Evolutionary conservation across 1,140 invertebrate species (phyloP).

Genomic region (Microvelia longipes): DNA sequence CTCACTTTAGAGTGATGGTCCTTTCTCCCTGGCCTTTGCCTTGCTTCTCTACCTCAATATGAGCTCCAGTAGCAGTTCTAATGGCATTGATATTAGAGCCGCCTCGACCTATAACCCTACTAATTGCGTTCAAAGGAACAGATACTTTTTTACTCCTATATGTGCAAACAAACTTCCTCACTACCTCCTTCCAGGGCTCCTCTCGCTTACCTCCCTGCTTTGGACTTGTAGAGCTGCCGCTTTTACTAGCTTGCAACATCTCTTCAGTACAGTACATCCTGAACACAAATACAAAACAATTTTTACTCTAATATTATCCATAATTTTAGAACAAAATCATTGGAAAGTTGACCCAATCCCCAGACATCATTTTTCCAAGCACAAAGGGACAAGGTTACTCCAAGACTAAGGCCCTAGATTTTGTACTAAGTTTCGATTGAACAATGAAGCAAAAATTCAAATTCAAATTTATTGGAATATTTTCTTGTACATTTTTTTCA

Average conservation of each 20-base stretch:
- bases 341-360: no score
- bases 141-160: constrained; percentile 62
- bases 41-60: constrained; percentile 96
- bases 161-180: constrained; percentile 50
- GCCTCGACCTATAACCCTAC: constrained; percentile 84
- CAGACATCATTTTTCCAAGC: no score
- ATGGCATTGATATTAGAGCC: constrained; percentile 96
- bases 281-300: constrained; percentile 11
- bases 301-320: no score
- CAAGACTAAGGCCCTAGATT: no score
- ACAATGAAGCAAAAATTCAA: no score
- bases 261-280: constrained; percentile 8
- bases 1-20: constrained; percentile 84
- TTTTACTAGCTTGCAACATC: neutral
- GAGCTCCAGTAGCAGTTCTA: constrained; percentile 79
- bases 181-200: constrained; percentile 95
- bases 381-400: no score
- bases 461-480: no score
- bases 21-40: constrained; percentile 84
- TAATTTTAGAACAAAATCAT: no score
- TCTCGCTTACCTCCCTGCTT: constrained; percentile 62
- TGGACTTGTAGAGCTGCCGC: constrained; percentile 40
- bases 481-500: no score
- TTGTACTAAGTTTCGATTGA: no score
- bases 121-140: constrained; percentile 85